Evolutionary conservation across 2,113 vertebrate species (phyloP), one percentile per base, ranked within the genome.

Genomic region (Engraulis encrasicolus): DNA sequence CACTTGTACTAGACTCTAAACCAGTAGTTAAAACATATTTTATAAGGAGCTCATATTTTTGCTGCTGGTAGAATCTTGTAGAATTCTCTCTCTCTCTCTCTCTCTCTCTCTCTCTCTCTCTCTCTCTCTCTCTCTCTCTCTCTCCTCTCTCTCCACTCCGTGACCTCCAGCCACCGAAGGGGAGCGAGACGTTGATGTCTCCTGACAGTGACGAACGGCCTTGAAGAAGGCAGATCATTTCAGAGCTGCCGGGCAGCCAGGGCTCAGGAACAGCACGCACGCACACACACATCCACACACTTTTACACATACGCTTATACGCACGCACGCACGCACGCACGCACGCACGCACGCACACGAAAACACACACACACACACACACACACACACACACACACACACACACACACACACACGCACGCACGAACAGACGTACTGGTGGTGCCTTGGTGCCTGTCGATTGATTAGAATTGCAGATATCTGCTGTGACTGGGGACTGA

Each of bases 381-480:
- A 61, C 54, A 61, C 54, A 54, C 54, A 61, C 54, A 61, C 54
- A 61, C 54, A 27, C 58, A 66, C 58, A 66, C 58, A 66, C 58
- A 66, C 58, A 66, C 58, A 66, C 52, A 54, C 52, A 54, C 52
- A 54, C 52, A 27, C 52, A 27, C 58, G 12, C 58, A 66, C 58
- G 12, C 58, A 66, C n/a, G n/a, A 58, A 23, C 23, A 27, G 23
- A n/a, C 6, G 6, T 31, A 34, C 23, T 27, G 31, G 66, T 18
- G 61, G 61, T 71, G 40, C 40, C 40, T 84, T 66, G 50, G 82
- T 86, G 86, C 79, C 84, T 74, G 83, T 78, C 89, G 87, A 92
- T 91, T 91, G 92, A 95, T 94, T 92, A 94, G 93, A 91, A 92
- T 93, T 91, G 92, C 91, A 92, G 90, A 94, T 91, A 89, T 83